Evolutionary conservation across 1,140 invertebrate genomes (phyloP).

Genomic region (Aphelenchoides fujianensis): DNA sequence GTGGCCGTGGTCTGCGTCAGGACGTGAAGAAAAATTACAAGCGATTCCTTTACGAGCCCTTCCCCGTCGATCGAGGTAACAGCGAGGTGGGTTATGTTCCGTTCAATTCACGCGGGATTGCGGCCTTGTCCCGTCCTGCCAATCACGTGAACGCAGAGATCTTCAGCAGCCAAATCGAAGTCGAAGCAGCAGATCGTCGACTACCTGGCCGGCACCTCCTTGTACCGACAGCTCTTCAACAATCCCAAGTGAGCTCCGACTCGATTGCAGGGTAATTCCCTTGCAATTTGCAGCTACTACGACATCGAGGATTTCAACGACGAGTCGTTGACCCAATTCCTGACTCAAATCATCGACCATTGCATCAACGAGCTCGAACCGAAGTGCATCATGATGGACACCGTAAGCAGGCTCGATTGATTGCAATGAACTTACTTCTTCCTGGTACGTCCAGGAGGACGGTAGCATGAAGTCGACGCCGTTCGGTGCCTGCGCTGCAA

Average conservation of each 20-base stretch:
- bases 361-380: constrained; percentile 74
- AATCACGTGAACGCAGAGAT: constrained; percentile 97
- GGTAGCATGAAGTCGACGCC: constrained; percentile 67
- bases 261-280: constrained; percentile 14
- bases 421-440: not conserved
- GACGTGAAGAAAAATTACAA: constrained; percentile 98
- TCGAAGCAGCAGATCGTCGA: constrained; percentile 89
- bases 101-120: constrained; percentile 70
- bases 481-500: constrained; percentile 89
- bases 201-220: constrained; percentile 97
- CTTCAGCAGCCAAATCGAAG: constrained; percentile 82
- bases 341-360: constrained; percentile 73
- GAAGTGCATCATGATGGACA: constrained; percentile 72
- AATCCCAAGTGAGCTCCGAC: constrained; percentile 74
- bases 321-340: constrained; percentile 70
- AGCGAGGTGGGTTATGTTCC: constrained; percentile 8
- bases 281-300: constrained; percentile 70
- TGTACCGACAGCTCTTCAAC: constrained; percentile 84
- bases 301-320: constrained; percentile 75
- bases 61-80: constrained; percentile 91
- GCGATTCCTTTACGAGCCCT: constrained; percentile 97
- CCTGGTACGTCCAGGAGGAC: constrained; percentile 35
- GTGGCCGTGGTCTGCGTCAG: constrained; percentile 95
- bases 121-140: constrained; percentile 83
- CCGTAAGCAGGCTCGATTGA: constrained; percentile 62